Evolutionary conservation across 1,140 invertebrate genomes (phyloP).

Genomic region (Dysdera silvatica): DNA sequence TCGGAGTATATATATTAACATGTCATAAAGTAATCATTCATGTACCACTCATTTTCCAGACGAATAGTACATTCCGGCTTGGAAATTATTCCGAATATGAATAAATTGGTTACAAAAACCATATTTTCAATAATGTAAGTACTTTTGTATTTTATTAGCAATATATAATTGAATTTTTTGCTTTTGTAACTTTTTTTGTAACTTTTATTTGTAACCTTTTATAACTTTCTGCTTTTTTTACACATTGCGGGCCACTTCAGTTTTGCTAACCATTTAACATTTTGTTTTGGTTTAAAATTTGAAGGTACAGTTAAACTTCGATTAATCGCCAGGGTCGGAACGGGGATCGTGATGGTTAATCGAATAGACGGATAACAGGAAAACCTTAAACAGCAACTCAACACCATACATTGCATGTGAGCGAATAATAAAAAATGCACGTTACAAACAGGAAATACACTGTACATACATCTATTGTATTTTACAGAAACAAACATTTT

Average conservation of each 20-base stretch:
- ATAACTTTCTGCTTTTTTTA: background rate
- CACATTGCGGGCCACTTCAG: background rate
- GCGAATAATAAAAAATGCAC: too few species aligned
- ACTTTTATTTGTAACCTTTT: background rate
- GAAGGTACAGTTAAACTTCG: background rate
- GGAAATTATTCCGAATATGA: constrained; percentile 47
- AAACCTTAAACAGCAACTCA: too few species aligned
- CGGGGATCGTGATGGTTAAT: too few species aligned
- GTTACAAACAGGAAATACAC: too few species aligned
- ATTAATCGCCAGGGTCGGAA: too few species aligned
- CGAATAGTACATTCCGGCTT: constrained; percentile 52
- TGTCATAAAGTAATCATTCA: background rate
- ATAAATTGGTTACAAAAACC: constrained; percentile 43
- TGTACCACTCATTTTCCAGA: constrained; percentile 42
- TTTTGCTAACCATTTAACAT: background rate
- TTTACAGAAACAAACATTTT: too few species aligned
- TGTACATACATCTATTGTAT: too few species aligned
- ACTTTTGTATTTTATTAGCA: constrained; percentile 7
- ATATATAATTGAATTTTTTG: background rate
- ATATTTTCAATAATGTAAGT: constrained; percentile 54
- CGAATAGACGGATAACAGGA: too few species aligned
- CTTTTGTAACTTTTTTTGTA: background rate
- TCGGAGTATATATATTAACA: background rate
- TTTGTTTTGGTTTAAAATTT: background rate
- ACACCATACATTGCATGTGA: too few species aligned